Percentiles rank a stretch among this genome's conserved stretches.
These are phyloP conservation scores for Amphiduros pacificus DNA, from an alignment of 2,888 invertebrate species.

Conservation along the genomic window DNA sequence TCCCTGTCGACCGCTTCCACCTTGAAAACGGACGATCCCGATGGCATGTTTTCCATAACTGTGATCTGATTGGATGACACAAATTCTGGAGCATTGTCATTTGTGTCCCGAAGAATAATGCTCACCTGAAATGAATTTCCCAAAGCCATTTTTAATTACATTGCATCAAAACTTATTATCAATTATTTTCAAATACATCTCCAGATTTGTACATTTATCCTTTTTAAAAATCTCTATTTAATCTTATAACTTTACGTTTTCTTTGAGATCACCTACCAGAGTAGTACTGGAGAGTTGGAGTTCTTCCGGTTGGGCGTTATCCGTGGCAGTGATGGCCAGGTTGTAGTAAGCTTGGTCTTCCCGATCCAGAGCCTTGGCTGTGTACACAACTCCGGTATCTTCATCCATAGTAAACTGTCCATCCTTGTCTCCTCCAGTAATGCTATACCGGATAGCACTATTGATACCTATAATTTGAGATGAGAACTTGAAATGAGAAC, in stretches of 20 bases:
- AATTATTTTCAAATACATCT: neutral
- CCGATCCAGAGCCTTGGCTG: slow-evolving; percentile 75
- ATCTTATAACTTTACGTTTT: neutral
- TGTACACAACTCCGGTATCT: slow-evolving; percentile 73
- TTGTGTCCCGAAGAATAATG: slow-evolving; percentile 24
- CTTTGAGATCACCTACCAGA: slow-evolving; percentile 16
- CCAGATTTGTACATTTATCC: neutral
- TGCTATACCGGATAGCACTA: slow-evolving; percentile 15
- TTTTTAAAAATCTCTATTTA: neutral
- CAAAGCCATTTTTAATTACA: neutral
- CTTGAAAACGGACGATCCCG: slow-evolving; percentile 84
- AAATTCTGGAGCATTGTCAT: slow-evolving; percentile 86
- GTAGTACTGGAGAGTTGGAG: slow-evolving; percentile 19
- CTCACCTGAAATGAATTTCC: slow-evolving; percentile 23
- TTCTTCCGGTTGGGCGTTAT: slow-evolving; percentile 25
- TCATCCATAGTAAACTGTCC: slow-evolving; percentile 67
- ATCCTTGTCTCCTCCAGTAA: slow-evolving; percentile 15
- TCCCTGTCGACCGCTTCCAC: slow-evolving; percentile 83
- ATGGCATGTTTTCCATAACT: slow-evolving; percentile 66
- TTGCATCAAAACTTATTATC: neutral
- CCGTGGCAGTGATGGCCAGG: slow-evolving; percentile 54
- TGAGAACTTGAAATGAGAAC: too few species aligned
- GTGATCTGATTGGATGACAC: slow-evolving; percentile 76
- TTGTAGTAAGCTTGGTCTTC: slow-evolving; percentile 66
- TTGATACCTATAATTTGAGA: slow-evolving; percentile 22